These are phyloP conservation scores for Mamestra configurata DNA, from an alignment of 1,140 invertebrate genomes.

Conservation along the genomic window DNA sequence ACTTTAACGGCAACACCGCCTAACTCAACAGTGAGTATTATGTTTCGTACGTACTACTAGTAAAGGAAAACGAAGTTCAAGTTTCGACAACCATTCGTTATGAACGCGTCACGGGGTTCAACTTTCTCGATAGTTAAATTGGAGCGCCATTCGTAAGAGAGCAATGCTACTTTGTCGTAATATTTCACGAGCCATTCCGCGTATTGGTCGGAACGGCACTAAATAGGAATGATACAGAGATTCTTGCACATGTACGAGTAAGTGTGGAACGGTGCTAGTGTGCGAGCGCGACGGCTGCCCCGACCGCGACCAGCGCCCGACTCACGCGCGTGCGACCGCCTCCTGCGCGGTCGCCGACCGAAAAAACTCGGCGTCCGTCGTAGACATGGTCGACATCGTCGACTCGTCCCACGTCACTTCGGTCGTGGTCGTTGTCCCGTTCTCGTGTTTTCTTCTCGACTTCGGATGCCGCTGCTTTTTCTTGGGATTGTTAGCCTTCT, in stretches of 20 bases:
- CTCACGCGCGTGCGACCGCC: constrained; percentile 82
- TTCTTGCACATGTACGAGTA: constrained; percentile 66
- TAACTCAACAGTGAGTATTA: constrained; percentile 59
- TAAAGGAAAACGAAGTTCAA: constrained; percentile 55
- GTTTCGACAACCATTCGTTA: constrained; percentile 50
- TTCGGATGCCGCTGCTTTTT: constrained; percentile 83
- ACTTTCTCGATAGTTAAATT: constrained; percentile 52
- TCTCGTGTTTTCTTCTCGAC: constrained; percentile 81
- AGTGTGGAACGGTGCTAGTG: constrained; percentile 83
- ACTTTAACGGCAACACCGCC: constrained; percentile 35
- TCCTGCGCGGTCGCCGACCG: constrained; percentile 86
- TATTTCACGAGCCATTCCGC: constrained; percentile 58
- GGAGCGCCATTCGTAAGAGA: constrained; percentile 61
- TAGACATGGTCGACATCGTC: constrained; percentile 83
- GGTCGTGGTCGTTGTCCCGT: constrained; percentile 80
- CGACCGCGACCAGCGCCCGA: constrained; percentile 75
- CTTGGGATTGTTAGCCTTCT: constrained; percentile 82
- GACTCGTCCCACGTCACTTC: constrained; percentile 81
- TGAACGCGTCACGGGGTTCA: constrained; percentile 51
- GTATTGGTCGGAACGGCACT: constrained; percentile 57
- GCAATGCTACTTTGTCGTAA: constrained; percentile 62
- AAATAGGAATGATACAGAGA: constrained; percentile 72
- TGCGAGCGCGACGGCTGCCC: constrained; percentile 82
- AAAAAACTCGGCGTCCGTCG: constrained; percentile 86
- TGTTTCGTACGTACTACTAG: constrained; percentile 55